Evolutionary conservation across 1,140 invertebrate genomes (phyloP).

Genomic region (Dufourea novaeangliae): DNA sequence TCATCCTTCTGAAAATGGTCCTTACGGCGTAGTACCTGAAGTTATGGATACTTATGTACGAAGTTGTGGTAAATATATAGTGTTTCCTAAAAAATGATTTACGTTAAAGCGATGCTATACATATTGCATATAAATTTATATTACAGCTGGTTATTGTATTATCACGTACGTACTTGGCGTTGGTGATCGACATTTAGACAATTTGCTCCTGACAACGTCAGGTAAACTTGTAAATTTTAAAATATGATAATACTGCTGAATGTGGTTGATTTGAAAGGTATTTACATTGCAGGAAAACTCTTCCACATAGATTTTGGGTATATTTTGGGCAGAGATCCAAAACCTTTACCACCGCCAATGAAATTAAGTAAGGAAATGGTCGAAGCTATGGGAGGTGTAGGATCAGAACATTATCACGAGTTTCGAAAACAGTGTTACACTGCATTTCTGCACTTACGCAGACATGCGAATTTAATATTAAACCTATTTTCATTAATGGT

Average conservation of each 20-base stretch:
- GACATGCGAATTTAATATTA: slow-evolving; percentile 97
- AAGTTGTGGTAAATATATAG: slow-evolving; percentile 89
- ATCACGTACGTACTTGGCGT: slow-evolving; percentile 99
- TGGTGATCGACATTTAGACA: slow-evolving; percentile 98
- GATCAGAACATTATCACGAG: slow-evolving; percentile 96
- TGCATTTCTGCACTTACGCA: slow-evolving; percentile 96
- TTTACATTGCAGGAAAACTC: slow-evolving; percentile 85
- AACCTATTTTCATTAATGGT: slow-evolving; percentile 99
- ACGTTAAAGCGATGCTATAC: neutral
- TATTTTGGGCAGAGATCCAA: slow-evolving; percentile 98
- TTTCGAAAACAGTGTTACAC: slow-evolving; percentile 98
- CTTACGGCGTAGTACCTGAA: slow-evolving; percentile 95
- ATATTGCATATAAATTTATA: slow-evolving; percentile 10
- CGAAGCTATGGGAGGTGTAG: slow-evolving; percentile 98
- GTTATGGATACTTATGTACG: slow-evolving; percentile 99
- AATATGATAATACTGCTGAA: neutral
- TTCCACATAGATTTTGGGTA: slow-evolving; percentile 99
- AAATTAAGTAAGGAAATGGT: slow-evolving; percentile 99
- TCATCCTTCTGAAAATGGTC: slow-evolving; percentile 92
- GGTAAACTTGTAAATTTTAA: slow-evolving; percentile 75
- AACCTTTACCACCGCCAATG: slow-evolving; percentile 99
- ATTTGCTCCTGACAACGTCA: slow-evolving; percentile 93
- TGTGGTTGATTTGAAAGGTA: neutral
- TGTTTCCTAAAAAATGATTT: slow-evolving; percentile 4
- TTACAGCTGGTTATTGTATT: slow-evolving; percentile 96